A percentile compares a stretch with the other conserved stretches of the same genome.
These are phyloP conservation scores for Centropristis striata DNA, from an alignment of 2,113 vertebrate species.

Conservation along the genomic window DNA sequence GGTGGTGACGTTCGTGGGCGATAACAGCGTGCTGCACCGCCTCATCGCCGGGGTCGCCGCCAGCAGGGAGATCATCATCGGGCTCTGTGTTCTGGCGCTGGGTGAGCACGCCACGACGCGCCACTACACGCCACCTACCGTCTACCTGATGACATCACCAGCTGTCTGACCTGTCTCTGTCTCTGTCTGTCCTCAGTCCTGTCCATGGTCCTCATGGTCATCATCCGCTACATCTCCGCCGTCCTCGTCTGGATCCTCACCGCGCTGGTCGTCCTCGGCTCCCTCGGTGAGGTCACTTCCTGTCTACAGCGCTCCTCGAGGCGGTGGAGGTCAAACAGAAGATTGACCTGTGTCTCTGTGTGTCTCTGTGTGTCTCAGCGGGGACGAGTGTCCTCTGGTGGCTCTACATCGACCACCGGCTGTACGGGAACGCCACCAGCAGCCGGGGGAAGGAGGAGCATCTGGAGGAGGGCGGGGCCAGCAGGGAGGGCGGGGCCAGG, in stretches of 20 bases:
- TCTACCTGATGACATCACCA: no score
- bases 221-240: conserved; percentile 98
- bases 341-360: no score
- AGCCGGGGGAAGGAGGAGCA: conserved; percentile 83
- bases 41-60: conserved; percentile 96
- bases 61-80: conserved; percentile 99
- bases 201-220: conserved; percentile 97
- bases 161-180: background rate
- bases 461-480: conserved; percentile 32
- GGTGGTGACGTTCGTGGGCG: conserved; percentile 97
- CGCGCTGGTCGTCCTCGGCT: conserved; percentile 92
- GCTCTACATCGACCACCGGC: conserved; percentile 93
- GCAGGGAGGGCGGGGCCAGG: conserved; percentile 89
- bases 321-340: no score
- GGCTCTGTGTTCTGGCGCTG: conserved; percentile 97
- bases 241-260: conserved; percentile 98
- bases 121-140: no score
- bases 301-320: conserved; percentile 8
- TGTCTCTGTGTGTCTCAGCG: conserved; percentile 77
- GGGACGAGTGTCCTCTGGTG: conserved; percentile 97
- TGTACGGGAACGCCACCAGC: conserved; percentile 81
- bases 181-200: conserved; percentile 85
- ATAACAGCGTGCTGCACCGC: conserved; percentile 96
- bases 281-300: conserved; percentile 91
- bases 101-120: conserved; percentile 83